Evolutionary conservation across 2,113 vertebrate species (phyloP).

Genomic region (Callospermophilus lateralis): DNA sequence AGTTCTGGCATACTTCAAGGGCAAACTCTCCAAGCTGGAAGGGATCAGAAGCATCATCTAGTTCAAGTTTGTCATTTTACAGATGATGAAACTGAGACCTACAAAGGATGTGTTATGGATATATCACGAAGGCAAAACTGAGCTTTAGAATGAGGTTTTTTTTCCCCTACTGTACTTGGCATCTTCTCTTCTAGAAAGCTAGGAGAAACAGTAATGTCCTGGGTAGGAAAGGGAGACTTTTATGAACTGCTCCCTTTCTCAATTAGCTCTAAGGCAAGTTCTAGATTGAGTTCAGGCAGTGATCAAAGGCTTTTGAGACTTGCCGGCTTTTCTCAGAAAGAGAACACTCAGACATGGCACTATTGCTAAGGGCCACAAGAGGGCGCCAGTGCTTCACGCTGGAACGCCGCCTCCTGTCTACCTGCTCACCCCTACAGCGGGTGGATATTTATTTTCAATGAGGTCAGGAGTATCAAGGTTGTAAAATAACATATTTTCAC

Average conservation of each 20-base stretch:
- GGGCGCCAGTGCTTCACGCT: slow-evolving; percentile 74
- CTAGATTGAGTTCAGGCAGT: background rate
- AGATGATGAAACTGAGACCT: background rate
- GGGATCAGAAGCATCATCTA: too few species aligned
- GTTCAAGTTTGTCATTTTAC: background rate
- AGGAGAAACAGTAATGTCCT: background rate
- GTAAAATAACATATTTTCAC: slow-evolving; percentile 89
- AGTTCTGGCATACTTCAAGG: background rate
- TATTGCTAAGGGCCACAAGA: slow-evolving; percentile 70
- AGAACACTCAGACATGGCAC: background rate
- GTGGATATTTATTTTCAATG: slow-evolving; percentile 84
- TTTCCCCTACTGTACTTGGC: accelerated
- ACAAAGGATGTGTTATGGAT: accelerated
- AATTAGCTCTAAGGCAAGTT: background rate
- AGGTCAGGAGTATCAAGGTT: slow-evolving; percentile 88
- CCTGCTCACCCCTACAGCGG: background rate
- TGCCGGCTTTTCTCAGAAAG: background rate
- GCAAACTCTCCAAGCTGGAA: too few species aligned
- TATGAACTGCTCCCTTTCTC: background rate
- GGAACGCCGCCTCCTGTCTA: background rate
- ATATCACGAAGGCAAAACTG: background rate
- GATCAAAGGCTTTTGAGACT: background rate
- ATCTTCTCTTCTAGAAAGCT: background rate
- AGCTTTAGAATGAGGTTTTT: background rate
- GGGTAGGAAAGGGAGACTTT: background rate